Evolutionary conservation across 2,888 invertebrate genomes (phyloP).

Genomic region (Lepidocyrtoides sp.): DNA sequence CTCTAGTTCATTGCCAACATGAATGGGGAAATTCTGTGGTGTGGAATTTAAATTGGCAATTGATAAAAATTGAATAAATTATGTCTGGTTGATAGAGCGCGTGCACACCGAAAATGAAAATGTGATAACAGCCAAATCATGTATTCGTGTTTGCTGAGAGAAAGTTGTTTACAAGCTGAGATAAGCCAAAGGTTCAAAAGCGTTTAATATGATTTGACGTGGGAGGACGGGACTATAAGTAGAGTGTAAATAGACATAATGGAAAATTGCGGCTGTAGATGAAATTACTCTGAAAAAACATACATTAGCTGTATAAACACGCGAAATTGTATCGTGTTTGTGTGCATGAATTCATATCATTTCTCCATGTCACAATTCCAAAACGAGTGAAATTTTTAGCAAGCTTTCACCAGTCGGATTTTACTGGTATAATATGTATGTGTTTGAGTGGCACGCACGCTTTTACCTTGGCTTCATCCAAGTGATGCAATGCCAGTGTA

Average conservation of each 20-base stretch:
- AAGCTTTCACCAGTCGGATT: background rate
- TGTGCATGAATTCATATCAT: background rate
- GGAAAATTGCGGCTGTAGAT: conserved; percentile 39
- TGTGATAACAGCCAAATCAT: conserved; percentile 5
- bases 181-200: conserved; percentile 12
- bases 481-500: background rate
- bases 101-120: background rate
- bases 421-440: background rate
- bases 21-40: background rate
- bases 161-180: conserved; percentile 6
- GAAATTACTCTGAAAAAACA: conserved; percentile 7
- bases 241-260: conserved; percentile 43
- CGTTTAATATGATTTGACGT: conserved; percentile 32
- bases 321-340: background rate
- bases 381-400: conserved; percentile 11
- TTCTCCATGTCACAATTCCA: background rate
- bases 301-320: conserved; percentile 2
- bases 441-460: background rate
- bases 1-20: conserved; percentile 35
- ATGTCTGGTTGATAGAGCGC: background rate
- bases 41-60: conserved; percentile 44
- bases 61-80: conserved; percentile 17
- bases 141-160: background rate
- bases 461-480: conserved; percentile 16
- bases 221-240: conserved; percentile 4